These are phyloP conservation scores for Cephus pulcher DNA, from an alignment of 2,888 invertebrate genomes.

Conservation along the genomic window DNA sequence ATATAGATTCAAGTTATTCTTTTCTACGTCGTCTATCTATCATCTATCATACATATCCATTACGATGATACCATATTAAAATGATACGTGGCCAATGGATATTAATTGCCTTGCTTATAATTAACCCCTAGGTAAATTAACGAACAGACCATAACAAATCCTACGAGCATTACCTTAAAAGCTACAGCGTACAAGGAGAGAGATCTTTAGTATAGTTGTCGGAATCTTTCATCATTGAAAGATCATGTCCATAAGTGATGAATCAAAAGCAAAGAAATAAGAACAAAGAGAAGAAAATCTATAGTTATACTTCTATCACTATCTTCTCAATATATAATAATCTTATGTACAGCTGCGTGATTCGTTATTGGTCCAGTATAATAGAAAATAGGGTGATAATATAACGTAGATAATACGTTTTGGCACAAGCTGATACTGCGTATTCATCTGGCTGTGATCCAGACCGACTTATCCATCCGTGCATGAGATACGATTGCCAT, in stretches of 20 bases:
- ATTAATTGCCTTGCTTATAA: not conserved
- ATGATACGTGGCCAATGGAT: not conserved
- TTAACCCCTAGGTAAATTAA: not conserved
- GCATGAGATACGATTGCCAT: not conserved
- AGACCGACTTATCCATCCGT: conserved; percentile 8
- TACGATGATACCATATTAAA: not conserved
- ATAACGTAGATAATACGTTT: not conserved
- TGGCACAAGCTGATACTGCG: not conserved
- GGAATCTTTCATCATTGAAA: not conserved
- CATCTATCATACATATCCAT: not conserved
- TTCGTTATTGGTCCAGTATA: not conserved
- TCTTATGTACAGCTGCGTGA: not conserved
- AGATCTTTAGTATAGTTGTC: not conserved
- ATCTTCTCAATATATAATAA: not conserved
- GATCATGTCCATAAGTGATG: not conserved
- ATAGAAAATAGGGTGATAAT: not conserved
- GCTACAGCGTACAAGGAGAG: not conserved
- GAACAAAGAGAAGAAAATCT: not conserved
- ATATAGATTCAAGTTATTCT: not conserved
- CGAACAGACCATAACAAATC: not conserved
- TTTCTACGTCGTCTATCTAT: not conserved
- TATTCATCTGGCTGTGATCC: conserved; percentile 13
- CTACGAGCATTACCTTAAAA: not conserved
- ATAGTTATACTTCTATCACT: not conserved
- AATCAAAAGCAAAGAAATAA: not conserved